Evolutionary conservation across 2,888 invertebrate species (phyloP).

Genomic region (Brachypterus glaber): DNA sequence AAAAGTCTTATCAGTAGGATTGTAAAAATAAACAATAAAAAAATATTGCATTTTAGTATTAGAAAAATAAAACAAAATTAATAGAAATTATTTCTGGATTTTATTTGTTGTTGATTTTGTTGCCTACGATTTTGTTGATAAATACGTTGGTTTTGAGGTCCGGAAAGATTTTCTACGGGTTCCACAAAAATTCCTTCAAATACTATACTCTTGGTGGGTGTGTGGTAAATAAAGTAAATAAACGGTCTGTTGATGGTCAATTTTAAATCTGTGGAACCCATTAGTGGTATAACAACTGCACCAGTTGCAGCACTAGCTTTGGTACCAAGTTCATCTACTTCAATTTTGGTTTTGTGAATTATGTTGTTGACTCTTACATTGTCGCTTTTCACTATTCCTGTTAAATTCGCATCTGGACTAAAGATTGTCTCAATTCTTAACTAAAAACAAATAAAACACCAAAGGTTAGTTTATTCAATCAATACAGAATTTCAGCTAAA

Average conservation of each 20-base stretch:
- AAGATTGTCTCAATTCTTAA: conserved; percentile 52
- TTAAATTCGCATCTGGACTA: conserved; percentile 46
- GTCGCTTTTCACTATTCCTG: conserved; percentile 43
- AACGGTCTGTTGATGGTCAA: conserved; percentile 55
- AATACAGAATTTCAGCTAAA: background rate
- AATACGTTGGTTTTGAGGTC: no score
- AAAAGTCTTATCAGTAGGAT: no score
- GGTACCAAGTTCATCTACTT: conserved; percentile 57
- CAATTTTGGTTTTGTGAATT: conserved; percentile 54
- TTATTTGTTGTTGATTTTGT: no score
- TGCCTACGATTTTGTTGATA: no score
- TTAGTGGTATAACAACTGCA: conserved; percentile 51
- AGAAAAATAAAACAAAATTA: no score
- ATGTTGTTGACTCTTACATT: conserved; percentile 46
- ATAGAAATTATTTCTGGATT: no score
- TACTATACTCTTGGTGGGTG: conserved; percentile 45
- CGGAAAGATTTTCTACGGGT: no score
- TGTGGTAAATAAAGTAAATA: conserved; percentile 54
- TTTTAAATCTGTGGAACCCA: conserved; percentile 43
- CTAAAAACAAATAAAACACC: conserved; percentile 38
- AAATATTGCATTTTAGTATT: no score
- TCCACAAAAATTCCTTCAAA: conserved; percentile 56
- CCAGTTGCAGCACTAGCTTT: conserved; percentile 54
- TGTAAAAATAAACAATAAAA: no score
- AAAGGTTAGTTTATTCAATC: conserved; percentile 8